These are phyloP conservation scores for Chaetodon trifasciatus DNA, from an alignment of 2,797 vertebrate genomes.

Conservation along the genomic window DNA sequence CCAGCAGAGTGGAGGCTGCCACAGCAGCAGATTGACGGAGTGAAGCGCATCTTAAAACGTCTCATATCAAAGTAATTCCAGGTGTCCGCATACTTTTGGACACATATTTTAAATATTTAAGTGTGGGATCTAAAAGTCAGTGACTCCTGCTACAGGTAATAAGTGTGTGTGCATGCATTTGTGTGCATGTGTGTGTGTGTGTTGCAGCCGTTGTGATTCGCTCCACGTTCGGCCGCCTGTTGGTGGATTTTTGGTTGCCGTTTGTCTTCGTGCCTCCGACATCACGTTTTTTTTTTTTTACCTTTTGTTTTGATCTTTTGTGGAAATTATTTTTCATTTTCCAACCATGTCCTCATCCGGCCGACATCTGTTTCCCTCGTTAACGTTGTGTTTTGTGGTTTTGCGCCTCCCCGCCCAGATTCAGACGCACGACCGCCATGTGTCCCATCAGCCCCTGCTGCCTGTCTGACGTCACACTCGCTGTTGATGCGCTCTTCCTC, in stretches of 20 bases:
- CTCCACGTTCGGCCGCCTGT: background rate
- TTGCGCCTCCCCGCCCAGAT: slow-evolving; percentile 29
- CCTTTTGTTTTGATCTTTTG: slow-evolving; percentile 32
- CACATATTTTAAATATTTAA: no score
- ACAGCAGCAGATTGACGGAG: background rate
- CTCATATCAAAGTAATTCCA: background rate
- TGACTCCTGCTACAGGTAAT: background rate
- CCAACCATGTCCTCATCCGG: background rate
- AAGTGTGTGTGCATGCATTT: background rate
- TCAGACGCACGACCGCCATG: slow-evolving; percentile 1
- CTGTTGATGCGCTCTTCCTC: background rate
- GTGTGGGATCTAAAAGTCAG: background rate
- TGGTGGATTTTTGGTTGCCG: slow-evolving; percentile 16
- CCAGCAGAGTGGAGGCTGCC: background rate
- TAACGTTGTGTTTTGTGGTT: slow-evolving; percentile 41
- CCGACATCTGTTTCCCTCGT: background rate
- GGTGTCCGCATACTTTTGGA: no score
- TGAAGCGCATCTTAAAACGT: no score
- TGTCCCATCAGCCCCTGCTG: slow-evolving; percentile 42
- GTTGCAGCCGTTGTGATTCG: background rate
- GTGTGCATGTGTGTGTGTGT: background rate
- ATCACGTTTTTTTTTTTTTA: slow-evolving; percentile 8
- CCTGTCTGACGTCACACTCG: slow-evolving; percentile 10
- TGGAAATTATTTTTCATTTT: slow-evolving; percentile 14
- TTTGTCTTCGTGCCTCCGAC: slow-evolving; percentile 27